A percentile compares a stretch with the other conserved stretches of the same genome.
phyloP scores from a whole-genome alignment of 2,113 vertebrate genomes.

The Bolborhynchus lineola region DNA sequence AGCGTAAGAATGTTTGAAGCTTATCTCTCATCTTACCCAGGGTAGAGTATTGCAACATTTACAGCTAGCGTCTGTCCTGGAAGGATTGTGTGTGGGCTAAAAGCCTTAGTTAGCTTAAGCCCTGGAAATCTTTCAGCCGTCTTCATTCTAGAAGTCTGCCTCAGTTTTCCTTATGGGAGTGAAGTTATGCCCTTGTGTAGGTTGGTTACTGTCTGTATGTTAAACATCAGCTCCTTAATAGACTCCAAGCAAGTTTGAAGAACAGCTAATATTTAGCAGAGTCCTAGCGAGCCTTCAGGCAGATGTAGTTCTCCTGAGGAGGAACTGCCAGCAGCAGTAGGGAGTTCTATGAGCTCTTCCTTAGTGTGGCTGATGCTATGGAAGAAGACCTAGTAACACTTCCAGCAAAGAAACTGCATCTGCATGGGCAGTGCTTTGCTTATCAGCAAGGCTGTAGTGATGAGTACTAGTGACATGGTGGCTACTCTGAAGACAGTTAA shows the following conservation, averaged over 20 bases:
- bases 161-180: not conserved
- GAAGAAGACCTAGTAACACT: not conserved
- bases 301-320: fast-evolving
- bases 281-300: not conserved
- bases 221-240: not conserved
- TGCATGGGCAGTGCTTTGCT: not conserved
- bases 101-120: not conserved
- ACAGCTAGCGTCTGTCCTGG: not conserved
- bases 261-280: not conserved
- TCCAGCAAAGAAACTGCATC: not conserved
- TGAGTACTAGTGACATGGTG: not conserved
- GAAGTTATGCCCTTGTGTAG: not conserved
- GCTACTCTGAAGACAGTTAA: not conserved
- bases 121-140: not conserved
- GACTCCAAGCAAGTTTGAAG: not conserved
- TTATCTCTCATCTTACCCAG: not conserved
- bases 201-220: not conserved
- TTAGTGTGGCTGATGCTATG: not conserved
- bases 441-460: not conserved
- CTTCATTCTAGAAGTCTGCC: not conserved
- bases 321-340: not conserved
- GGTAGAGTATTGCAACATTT: not conserved
- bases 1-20: not conserved
- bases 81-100: not conserved
- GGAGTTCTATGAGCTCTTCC: not conserved